Evolutionary conservation across 2,113 vertebrate species (phyloP).

Genomic region (Mungos mungo): DNA sequence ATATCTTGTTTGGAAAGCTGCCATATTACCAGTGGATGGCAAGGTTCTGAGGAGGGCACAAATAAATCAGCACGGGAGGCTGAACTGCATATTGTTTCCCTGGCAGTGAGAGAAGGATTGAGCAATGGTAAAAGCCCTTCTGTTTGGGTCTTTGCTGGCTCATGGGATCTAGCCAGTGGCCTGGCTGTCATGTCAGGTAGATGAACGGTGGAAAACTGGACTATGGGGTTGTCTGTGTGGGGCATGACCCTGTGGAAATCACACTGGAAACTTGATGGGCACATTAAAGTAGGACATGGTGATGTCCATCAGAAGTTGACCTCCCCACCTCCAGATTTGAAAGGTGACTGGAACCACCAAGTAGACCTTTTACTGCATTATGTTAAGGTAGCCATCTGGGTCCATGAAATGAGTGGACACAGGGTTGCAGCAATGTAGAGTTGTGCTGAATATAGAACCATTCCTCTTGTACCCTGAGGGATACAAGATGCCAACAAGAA

Average conservation of each 20-base stretch:
- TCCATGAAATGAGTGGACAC: background rate
- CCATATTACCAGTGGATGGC: background rate
- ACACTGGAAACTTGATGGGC: background rate
- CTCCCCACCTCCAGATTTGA: background rate
- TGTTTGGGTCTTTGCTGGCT: background rate
- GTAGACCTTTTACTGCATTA: background rate
- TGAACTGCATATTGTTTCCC: background rate
- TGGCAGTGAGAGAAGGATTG: background rate
- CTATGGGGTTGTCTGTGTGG: background rate
- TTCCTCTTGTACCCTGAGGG: background rate
- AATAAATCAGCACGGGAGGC: background rate
- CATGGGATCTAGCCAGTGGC: background rate
- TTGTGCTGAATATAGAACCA: background rate
- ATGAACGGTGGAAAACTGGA: background rate
- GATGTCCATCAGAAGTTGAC: background rate
- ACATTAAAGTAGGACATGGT: background rate
- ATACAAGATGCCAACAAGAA: too few relatives aligned
- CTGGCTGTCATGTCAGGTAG: background rate
- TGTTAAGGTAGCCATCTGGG: background rate
- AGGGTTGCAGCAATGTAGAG: background rate
- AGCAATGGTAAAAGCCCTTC: background rate
- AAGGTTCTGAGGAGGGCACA: background rate
- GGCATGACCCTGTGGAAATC: background rate
- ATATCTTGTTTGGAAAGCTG: background rate
- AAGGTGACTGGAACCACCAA: background rate